Percentiles rank a stretch among this genome's conserved stretches.
Evolutionary conservation across 2,797 vertebrate genomes (phyloP).

Genomic region (Leptodactylus fallax): DNA sequence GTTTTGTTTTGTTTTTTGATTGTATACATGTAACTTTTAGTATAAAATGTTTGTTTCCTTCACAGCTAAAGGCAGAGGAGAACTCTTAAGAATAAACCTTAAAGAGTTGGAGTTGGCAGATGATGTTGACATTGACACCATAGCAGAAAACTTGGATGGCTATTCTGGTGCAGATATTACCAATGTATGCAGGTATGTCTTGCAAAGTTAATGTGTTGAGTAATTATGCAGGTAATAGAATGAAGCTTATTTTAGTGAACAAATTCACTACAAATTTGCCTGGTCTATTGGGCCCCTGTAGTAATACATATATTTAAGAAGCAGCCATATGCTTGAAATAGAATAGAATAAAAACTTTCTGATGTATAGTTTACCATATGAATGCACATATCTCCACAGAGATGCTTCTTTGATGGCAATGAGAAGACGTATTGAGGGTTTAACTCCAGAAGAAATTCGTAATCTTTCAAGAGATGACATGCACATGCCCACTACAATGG

Average conservation of each 20-base stretch:
- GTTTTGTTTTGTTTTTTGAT: no score
- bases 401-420: slow-evolving; percentile 98
- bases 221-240: not conserved
- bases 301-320: not conserved
- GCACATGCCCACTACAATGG: slow-evolving; percentile 99
- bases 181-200: slow-evolving; percentile 92
- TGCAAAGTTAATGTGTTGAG: not conserved
- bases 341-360: not conserved
- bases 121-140: slow-evolving; percentile 90
- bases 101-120: slow-evolving; percentile 91
- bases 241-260: not conserved
- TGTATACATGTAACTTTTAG: no score
- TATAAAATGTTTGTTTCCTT: not conserved
- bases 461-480: slow-evolving; percentile 96
- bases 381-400: slow-evolving; percentile 72
- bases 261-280: not conserved
- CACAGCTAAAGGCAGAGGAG: slow-evolving; percentile 90
- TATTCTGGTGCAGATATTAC: slow-evolving; percentile 98
- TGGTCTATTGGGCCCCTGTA: not conserved
- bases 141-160: slow-evolving; percentile 94
- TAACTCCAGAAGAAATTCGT: slow-evolving; percentile 95
- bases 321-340: not conserved
- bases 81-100: slow-evolving; percentile 92
- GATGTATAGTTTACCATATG: not conserved
- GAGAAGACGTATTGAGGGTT: slow-evolving; percentile 93